Base-by-base conservation (phyloP, 2,113 vertebrate genomes). In the Gobius niger region DNA sequence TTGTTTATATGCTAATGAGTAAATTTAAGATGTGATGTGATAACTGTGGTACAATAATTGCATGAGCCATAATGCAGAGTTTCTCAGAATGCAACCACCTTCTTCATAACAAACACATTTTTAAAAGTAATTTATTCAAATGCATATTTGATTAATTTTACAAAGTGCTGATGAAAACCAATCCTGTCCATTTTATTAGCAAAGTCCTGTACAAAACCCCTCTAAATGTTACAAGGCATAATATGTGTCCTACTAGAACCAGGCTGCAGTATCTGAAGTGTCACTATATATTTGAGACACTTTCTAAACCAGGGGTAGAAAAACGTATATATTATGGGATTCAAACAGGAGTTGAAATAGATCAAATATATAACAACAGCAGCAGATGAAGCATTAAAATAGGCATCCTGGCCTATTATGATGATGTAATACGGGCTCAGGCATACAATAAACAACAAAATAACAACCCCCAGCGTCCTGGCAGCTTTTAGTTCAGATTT, bases 281-380 rank as follows among this genome's bases (percentile, higher is more conserved):
- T 72, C 10, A 83, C 50, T 24, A 86, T 73, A 0, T 66, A 14
- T 40, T 63, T 80, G 0, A 81, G 3, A 11, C 75, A 57, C 18
- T 76, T 81, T 64, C 71, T 72, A 12, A 82, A 82, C 83, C 83
- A 85, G 5, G 68, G 68, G 8, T 77, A 85, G 3, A 64, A 85
- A n/a, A 69, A 40, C 0, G 70, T 53, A 5, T 77, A 82, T 15
- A 85, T 80, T 1, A 82, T 0, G 0, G 82, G 78, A 12, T 84
- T 84, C 5, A 82, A 12, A 51, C 77, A 77, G 1, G 81, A 83
- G 40, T 85, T 85, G 1, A 82, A 71, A 46, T 74, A 79, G 5
- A 77, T 44, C 7, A 85, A 5, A 51, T 2, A 65, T 4, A 63
- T 53, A 0, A 75, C 9, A 65, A 78, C 13, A 0, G 62, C 7